These are phyloP conservation scores for Pantala flavescens DNA, from an alignment of 1,140 invertebrate genomes.

Conservation along the genomic window DNA sequence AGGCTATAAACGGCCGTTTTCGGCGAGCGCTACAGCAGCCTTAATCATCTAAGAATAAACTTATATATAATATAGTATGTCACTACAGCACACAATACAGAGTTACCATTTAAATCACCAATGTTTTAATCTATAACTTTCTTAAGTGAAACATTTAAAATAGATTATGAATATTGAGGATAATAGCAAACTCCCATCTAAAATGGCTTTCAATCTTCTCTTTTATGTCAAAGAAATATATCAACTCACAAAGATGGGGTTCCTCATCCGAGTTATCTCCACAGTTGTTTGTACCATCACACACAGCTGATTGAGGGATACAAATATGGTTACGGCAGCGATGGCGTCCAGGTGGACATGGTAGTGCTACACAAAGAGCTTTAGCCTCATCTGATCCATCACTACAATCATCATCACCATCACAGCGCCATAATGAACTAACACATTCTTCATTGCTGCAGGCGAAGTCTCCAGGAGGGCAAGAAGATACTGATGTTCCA, in stretches of 20 bases:
- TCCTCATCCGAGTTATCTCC: conserved; percentile 43
- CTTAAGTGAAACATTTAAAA: too few relatives aligned
- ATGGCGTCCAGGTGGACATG: conserved; percentile 31
- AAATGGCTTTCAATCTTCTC: too few relatives aligned
- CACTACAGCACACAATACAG: too few relatives aligned
- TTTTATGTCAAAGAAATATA: background rate
- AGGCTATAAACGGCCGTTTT: too few relatives aligned
- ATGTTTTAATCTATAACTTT: too few relatives aligned
- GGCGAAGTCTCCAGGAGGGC: conserved; percentile 34
- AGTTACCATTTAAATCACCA: too few relatives aligned
- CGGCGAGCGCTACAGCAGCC: too few relatives aligned
- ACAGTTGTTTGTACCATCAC: conserved; percentile 59
- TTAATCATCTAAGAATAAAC: too few relatives aligned
- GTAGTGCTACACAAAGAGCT: conserved; percentile 28
- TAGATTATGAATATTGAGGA: too few relatives aligned
- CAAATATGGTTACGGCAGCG: conserved; percentile 40
- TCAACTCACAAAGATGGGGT: conserved; percentile 26
- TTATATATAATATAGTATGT: too few relatives aligned
- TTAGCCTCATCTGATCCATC: conserved; percentile 47
- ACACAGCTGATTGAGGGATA: conserved; percentile 37
- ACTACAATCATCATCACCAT: conserved; percentile 49
- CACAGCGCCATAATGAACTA: conserved; percentile 50
- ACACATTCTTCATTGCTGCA: conserved; percentile 47
- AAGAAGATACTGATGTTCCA: conserved; percentile 27
- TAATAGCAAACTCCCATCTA: too few relatives aligned